Evolutionary conservation across 2,888 invertebrate genomes (phyloP).

Genomic region (Lepidochrysops patricia): DNA sequence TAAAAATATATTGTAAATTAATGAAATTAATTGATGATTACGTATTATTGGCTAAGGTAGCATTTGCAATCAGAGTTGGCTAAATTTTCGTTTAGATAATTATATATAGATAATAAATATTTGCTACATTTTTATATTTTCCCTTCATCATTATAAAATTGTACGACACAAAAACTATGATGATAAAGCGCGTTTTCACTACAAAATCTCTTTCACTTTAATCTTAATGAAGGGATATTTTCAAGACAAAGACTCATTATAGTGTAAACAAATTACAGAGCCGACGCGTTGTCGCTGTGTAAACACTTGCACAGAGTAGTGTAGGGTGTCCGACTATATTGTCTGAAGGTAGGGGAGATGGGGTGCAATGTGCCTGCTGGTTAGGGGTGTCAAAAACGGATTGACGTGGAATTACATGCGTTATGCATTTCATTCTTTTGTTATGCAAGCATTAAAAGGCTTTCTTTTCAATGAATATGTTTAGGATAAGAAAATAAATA

Average conservation of each 20-base stretch:
- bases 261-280: conserved; percentile 15
- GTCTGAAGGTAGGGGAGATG: conserved; percentile 24
- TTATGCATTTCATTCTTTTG: neutral
- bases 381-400: conserved; percentile 19
- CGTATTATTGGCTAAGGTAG: no score
- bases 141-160: neutral
- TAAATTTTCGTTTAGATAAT: no score
- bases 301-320: conserved; percentile 28
- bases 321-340: conserved; percentile 29
- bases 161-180: neutral
- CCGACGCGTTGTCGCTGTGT: conserved; percentile 22
- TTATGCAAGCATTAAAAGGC: no score
- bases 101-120: no score
- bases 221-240: conserved; percentile 6
- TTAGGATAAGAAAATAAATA: no score
- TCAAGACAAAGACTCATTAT: conserved; percentile 1
- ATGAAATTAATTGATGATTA: no score
- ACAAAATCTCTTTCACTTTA: neutral
- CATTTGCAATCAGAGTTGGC: no score
- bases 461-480: no score
- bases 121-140: no score
- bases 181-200: neutral
- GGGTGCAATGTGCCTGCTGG: conserved; percentile 19
- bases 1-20: no score
- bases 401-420: neutral